Percentiles rank a stretch among this genome's conserved stretches.
These are phyloP conservation scores for Rhagonycha fulva DNA, from an alignment of 2,888 invertebrate species.

Conservation along the genomic window DNA sequence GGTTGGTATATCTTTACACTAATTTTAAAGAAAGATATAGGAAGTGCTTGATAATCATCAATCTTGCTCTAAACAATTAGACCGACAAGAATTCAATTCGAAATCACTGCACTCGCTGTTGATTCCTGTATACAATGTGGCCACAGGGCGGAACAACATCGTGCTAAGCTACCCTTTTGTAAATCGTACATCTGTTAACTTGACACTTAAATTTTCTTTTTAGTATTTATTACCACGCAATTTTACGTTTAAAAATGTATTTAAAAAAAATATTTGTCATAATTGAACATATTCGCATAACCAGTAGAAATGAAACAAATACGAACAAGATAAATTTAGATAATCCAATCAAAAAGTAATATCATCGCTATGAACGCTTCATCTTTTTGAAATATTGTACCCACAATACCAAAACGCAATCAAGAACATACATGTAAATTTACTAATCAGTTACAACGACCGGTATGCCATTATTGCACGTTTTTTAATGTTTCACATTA, in stretches of 20 bases:
- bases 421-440: slow-evolving; percentile 26
- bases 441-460: slow-evolving; percentile 15
- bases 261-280: not conserved
- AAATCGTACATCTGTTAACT: slow-evolving; percentile 25
- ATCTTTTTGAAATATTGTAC: slow-evolving; percentile 31
- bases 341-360: slow-evolving; percentile 31
- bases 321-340: slow-evolving; percentile 18
- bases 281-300: not conserved
- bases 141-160: slow-evolving; percentile 31
- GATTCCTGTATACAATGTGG: slow-evolving; percentile 26
- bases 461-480: slow-evolving; percentile 8
- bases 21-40: slow-evolving; percentile 23
- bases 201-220: not conserved
- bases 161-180: slow-evolving; percentile 20
- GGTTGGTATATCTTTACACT: too few relatives aligned
- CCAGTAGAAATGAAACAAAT: not conserved
- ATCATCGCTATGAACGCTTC: slow-evolving; percentile 23
- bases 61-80: slow-evolving; percentile 27
- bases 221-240: not conserved
- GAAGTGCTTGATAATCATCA: slow-evolving; percentile 20
- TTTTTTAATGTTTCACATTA: slow-evolving; percentile 4
- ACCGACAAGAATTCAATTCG: slow-evolving; percentile 24
- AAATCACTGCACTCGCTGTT: slow-evolving; percentile 20
- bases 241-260: not conserved
- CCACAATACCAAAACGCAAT: slow-evolving; percentile 25